Base-by-base conservation (phyloP, 2,113 vertebrate genomes). In the Eira barbara region DNA sequence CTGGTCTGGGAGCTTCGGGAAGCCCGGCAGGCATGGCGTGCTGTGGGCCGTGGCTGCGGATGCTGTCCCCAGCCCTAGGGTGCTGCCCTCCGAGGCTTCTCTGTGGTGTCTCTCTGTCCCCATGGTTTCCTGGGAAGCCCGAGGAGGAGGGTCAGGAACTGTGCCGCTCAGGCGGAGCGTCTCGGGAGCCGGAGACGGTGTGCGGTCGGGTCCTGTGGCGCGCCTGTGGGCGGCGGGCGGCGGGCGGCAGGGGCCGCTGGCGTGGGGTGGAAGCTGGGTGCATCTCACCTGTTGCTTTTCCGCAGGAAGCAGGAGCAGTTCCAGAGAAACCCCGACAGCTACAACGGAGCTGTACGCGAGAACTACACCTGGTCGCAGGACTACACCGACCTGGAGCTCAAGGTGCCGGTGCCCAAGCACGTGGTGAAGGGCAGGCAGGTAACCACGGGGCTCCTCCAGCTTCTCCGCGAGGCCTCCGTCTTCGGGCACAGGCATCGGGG, bases 401-500 rank as follows among this genome's bases (percentile, higher is more conserved):
- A 99, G 59, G 99, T 99, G 85, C 99, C 99, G 0, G 99, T 99
- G 84, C 99, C 99, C 65, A 98, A 99, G 96, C 98, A 99, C 3
- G 98, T 99, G 1, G 39, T 99, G 11, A 99, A 99, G 97, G 99
- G 99, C 98, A 98, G 98, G 97, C 99, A 99, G 99, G 99, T 99
- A 98, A 94, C 36, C 0, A 0, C 4, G 47, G 71, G 71, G 47
- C 45, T 20, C 73, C 49, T 39, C 31, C 4, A 25, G 63, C 20
- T 17, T 7, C 3, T 87, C 85, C 39, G 36, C 69, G 8, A 42
- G n/a, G 55, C 55, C 7, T 63, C 73, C 7, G 61, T 81, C 3
- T 12, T 63, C 2, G 45, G 74, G 29, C 23, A 13, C 21, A 82
- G 52, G 17, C 80, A 27, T 63, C 36, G 3, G 12, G 15, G n/a